phyloP scores from a whole-genome alignment of 2,888 invertebrate species.

The Lacanobia oleracea region DNA sequence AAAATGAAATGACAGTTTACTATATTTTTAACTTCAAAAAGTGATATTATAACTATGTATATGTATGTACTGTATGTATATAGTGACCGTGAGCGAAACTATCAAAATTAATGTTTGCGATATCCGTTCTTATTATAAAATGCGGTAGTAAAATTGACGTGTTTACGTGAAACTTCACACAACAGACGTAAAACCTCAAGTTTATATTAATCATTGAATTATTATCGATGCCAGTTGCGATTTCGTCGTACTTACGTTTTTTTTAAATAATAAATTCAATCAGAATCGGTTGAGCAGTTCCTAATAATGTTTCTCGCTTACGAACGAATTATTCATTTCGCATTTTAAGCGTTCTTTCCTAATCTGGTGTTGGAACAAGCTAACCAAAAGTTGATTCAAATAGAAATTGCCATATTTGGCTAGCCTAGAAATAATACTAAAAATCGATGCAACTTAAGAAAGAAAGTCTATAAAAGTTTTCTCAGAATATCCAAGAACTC shows the following conservation, averaged over 20 bases:
- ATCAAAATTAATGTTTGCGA: constrained; percentile 60
- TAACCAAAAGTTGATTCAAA: constrained; percentile 30
- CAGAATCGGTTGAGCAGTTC: constrained; percentile 9
- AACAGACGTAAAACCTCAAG: constrained; percentile 25
- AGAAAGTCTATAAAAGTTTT: constrained; percentile 47
- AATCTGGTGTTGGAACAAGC: constrained; percentile 16
- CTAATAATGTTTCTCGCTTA: constrained; percentile 30
- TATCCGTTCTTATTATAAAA: constrained; percentile 67
- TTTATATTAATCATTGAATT: constrained; percentile 32
- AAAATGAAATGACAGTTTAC: neutral
- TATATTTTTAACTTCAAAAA: constrained; percentile 33
- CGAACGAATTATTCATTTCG: constrained; percentile 18
- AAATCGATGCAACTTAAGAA: constrained; percentile 20
- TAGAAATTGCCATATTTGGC: constrained; percentile 16
- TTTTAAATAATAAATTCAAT: constrained; percentile 3
- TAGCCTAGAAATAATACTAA: constrained; percentile 20
- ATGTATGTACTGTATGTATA: neutral
- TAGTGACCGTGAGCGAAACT: constrained; percentile 69
- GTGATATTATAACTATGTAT: neutral
- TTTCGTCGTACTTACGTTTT: neutral
- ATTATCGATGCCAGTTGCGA: constrained; percentile 6
- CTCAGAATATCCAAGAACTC: constrained; percentile 63
- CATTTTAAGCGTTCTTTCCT: constrained; percentile 7
- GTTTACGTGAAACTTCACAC: constrained; percentile 47
- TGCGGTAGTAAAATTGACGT: constrained; percentile 43